A percentile compares a stretch with the other conserved stretches of the same genome.
phyloP scores from a whole-genome alignment of 2,888 invertebrate species.

The Agonopterix heracliana region DNA sequence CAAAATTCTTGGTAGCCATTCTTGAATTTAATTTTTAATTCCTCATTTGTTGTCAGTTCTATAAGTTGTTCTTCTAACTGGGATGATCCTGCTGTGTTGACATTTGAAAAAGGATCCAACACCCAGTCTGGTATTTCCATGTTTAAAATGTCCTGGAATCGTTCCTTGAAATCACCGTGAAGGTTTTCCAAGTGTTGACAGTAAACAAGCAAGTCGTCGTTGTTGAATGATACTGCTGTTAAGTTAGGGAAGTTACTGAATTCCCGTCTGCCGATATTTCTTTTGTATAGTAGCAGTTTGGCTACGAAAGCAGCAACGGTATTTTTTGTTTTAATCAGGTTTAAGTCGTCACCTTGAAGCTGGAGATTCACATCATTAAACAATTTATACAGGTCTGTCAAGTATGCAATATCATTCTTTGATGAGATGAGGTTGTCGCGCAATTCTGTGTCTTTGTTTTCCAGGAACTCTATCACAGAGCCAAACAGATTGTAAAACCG shows the following conservation, averaged over 20 bases:
- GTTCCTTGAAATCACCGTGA: neutral
- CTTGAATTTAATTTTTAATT: constrained; percentile 15
- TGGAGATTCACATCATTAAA: constrained; percentile 12
- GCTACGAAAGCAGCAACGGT: constrained; percentile 3
- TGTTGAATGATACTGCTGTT: neutral
- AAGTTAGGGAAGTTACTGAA: neutral
- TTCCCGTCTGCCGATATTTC: neutral
- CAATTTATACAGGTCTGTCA: constrained; percentile 14
- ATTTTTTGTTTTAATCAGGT: constrained; percentile 14
- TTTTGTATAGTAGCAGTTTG: neutral
- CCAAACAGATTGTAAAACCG: constrained; percentile 10
- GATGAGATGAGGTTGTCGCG: constrained; percentile 1
- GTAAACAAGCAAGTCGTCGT: neutral
- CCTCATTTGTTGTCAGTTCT: constrained; percentile 18
- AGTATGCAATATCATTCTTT: constrained; percentile 9
- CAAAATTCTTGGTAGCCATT: constrained; percentile 13
- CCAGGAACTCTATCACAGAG: constrained; percentile 9
- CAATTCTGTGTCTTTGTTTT: constrained; percentile 1
- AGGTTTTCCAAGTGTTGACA: neutral
- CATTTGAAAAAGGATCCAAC: neutral
- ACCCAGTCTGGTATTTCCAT: neutral
- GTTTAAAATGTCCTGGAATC: neutral
- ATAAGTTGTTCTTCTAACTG: constrained; percentile 17
- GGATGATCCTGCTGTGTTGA: constrained; percentile 4
- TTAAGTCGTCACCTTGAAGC: constrained; percentile 16